A percentile compares a stretch with the other conserved stretches of the same genome.
These are phyloP conservation scores for Drosophila seguyi DNA, from an alignment of 1,140 invertebrate genomes.

Conservation along the genomic window DNA sequence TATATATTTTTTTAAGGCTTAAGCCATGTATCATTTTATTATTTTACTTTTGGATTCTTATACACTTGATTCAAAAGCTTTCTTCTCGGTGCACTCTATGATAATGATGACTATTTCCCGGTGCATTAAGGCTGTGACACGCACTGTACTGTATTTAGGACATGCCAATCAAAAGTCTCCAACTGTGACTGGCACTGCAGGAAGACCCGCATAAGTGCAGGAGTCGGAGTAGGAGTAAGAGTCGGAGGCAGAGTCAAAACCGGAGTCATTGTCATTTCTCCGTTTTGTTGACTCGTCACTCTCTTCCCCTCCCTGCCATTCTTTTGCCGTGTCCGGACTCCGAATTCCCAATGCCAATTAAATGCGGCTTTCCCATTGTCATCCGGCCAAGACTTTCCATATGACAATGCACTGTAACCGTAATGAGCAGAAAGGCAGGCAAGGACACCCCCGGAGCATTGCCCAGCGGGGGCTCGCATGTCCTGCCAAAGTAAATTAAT, in stretches of 20 bases:
- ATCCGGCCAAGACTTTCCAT: conserved; percentile 56
- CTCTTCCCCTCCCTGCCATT: conserved; percentile 23
- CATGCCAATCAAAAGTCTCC: conserved; percentile 77
- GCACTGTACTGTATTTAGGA: conserved; percentile 52
- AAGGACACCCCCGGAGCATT: conserved; percentile 14
- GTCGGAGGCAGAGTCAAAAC: conserved; percentile 19
- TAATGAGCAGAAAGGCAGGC: conserved; percentile 58
- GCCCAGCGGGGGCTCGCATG: conserved; percentile 73
- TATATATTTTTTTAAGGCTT: neutral
- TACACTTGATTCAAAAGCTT: neutral
- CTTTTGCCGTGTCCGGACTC: conserved; percentile 18
- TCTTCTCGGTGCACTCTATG: no score
- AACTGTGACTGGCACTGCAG: conserved; percentile 56
- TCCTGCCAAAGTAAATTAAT: conserved; percentile 84
- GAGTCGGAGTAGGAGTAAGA: neutral
- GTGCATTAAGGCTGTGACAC: conserved; percentile 6
- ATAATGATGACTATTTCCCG: neutral
- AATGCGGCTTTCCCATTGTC: conserved; percentile 72
- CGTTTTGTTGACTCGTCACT: conserved; percentile 57
- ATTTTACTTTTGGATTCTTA: no score
- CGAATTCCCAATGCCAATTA: conserved; percentile 74
- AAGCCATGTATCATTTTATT: neutral
- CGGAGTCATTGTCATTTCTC: conserved; percentile 60
- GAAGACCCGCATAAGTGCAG: conserved; percentile 21
- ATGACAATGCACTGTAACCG: conserved; percentile 65